Base-by-base conservation (phyloP, 2,797 vertebrate genomes). In the Pagetopsis macropterus region DNA sequence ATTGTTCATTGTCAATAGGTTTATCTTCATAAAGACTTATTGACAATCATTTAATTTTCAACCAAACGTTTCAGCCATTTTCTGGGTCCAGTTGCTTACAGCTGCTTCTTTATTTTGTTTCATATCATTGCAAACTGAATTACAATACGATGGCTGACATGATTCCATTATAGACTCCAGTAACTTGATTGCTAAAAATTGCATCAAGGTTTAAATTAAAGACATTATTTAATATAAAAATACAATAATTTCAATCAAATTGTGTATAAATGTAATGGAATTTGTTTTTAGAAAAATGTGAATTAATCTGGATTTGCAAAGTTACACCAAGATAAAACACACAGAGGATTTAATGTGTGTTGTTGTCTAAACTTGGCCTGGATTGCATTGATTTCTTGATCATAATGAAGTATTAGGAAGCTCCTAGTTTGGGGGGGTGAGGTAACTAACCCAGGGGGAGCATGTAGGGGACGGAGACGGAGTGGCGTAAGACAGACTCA, bases 351-450 rank as follows among this genome's bases (percentile, higher is more conserved):
- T 15, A 48, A 49, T 37, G 19, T 56, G 43, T 13, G 49, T 31
- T 37, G 40, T 46, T 17, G 31, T 61, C 12, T 55, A 88, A 90
- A 27, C 9, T 84, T 79, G 89, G 87, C 82, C 79, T 63, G 72
- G 33, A 84, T 86, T 85, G 84, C 90, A 94, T 83, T 77, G 89
- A 93, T 87, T 86, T 82, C 78, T 90, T 92, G 86, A 89, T 92
- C 76, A 84, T 90, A 94, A 95, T 94, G 93, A 94, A 91, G 88
- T 83, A 81, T 89, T 92, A 92, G 85, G 88, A 87, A 78, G 75
- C 79, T 92, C 81, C 45, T 65, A 71, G 66, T 59, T 52, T 45
- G 71, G 72, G 11, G 70, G 17, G 41, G 67, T 72, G 81, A 89
- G 87, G 77, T 62, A 87, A 75, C 76, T 70, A 72, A 55, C 79